Evolutionary conservation across 2,113 vertebrate genomes (phyloP).

Genomic region (Pseudonaja textilis): DNA sequence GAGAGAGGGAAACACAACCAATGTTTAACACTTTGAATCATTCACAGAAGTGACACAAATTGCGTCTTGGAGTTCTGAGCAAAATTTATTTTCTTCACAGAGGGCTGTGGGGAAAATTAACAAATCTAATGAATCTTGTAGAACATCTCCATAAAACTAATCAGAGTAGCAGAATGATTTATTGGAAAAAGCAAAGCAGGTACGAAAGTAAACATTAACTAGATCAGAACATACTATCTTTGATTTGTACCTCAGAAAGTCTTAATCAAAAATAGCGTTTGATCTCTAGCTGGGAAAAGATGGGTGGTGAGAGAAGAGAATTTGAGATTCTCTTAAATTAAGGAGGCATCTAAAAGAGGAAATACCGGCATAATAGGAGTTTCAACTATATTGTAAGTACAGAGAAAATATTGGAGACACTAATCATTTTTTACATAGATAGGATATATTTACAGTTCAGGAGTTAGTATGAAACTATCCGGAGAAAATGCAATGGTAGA

Average conservation of each 20-base stretch:
- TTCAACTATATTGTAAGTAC: background rate
- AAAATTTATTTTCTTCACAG: conserved; percentile 6
- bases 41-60: background rate
- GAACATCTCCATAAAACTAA: background rate
- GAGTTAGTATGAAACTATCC: background rate
- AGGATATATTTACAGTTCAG: background rate
- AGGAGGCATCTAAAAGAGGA: background rate
- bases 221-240: background rate
- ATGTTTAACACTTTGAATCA: background rate
- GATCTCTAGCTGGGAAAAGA: background rate
- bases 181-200: background rate
- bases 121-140: background rate
- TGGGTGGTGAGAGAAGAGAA: background rate
- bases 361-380: background rate
- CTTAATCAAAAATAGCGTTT: background rate
- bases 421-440: background rate
- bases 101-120: background rate
- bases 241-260: background rate
- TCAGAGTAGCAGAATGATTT: background rate
- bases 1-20: background rate
- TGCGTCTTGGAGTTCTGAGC: background rate
- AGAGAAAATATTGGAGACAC: background rate
- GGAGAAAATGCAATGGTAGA: background rate
- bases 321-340: background rate
- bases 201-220: background rate